Conservation (phyloP, 2,797 vertebrate species). For the Onychomys torridus region DNA sequence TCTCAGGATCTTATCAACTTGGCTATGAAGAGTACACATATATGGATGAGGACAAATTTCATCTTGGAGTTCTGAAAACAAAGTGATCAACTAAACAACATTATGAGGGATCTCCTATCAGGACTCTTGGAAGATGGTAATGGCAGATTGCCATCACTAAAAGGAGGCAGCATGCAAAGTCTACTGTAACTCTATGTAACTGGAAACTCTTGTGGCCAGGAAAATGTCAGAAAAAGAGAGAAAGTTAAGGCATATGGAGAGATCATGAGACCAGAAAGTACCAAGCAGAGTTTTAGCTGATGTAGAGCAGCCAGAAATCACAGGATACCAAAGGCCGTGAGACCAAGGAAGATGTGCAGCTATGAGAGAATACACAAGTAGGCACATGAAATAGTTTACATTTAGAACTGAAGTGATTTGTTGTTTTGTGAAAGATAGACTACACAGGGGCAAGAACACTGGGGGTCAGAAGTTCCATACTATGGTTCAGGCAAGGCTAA, state of each 20-base stretch:
- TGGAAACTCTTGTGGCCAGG: background rate
- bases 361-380: background rate
- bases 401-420: background rate
- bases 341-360: background rate
- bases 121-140: background rate
- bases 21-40: background rate
- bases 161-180: background rate
- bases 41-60: background rate
- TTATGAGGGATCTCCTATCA: no score
- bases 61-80: background rate
- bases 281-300: background rate
- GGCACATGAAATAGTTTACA: background rate
- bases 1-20: background rate
- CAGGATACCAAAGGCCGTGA: fast-evolving
- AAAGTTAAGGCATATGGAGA: background rate
- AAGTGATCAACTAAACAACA: background rate
- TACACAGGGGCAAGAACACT: background rate
- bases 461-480: background rate
- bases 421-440: background rate
- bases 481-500: background rate
- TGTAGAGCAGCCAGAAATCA: background rate
- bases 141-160: background rate
- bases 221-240: background rate
- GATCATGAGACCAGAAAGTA: background rate
- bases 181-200: background rate